Evolutionary conservation across 2,113 vertebrate species (phyloP).

Genomic region (Numida meleagris): DNA sequence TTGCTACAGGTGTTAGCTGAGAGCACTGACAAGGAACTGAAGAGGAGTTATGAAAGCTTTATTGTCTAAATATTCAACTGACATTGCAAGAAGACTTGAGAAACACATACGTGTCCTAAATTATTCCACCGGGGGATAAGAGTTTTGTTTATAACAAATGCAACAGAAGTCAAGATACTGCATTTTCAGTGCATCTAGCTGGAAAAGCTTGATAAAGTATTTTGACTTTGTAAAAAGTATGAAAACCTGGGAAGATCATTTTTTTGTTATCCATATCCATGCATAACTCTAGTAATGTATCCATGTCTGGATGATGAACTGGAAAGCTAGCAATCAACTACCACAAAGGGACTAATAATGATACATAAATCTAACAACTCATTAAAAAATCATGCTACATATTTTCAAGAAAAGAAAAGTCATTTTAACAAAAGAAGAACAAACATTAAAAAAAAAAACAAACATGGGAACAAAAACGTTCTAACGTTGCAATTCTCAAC

Average conservation of each 20-base stretch:
- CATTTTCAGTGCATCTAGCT: background rate
- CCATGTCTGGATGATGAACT: background rate
- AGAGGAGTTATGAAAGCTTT: background rate
- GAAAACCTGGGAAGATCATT: background rate
- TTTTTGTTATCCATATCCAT: background rate
- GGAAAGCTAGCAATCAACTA: background rate
- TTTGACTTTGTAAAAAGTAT: background rate
- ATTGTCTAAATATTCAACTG: background rate
- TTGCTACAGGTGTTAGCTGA: background rate
- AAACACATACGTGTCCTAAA: background rate
- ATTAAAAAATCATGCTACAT: background rate
- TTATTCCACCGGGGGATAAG: background rate
- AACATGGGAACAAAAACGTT: background rate
- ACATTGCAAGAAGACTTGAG: background rate
- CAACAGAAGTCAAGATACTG: background rate
- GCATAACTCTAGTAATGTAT: background rate
- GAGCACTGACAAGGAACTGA: background rate
- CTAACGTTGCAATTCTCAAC: background rate
- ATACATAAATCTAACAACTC: background rate
- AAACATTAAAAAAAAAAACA: background rate
- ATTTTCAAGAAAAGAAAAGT: background rate
- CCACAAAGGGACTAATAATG: background rate
- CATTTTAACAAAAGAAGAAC: background rate
- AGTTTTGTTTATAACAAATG: background rate
- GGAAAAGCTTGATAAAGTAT: background rate